Conservation (phyloP, 2,888 invertebrate genomes). For the Sisyra terminalis region DNA sequence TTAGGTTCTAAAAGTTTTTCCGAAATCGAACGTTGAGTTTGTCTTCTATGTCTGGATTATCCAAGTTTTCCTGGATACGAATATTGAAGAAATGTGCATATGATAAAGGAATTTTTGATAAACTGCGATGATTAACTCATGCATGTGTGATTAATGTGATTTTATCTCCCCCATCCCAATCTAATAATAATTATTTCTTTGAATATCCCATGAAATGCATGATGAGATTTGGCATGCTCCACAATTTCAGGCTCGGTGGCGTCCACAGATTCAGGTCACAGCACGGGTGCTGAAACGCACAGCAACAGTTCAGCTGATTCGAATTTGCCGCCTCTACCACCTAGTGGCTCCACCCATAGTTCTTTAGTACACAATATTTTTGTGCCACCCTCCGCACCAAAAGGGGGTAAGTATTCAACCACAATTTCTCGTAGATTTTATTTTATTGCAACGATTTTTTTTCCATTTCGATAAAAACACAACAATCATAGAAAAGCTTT, state of each 20-base stretch:
- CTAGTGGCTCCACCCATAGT: constrained; percentile 20
- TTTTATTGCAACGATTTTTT: too few species aligned
- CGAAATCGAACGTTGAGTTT: too few species aligned
- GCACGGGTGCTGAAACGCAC: constrained; percentile 46
- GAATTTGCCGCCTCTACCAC: constrained; percentile 41
- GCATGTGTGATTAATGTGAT: neutral
- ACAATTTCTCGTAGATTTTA: neutral
- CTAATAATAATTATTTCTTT: too few species aligned
- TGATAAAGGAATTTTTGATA: too few species aligned
- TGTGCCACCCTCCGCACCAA: constrained; percentile 5
- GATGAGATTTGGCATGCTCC: constrained; percentile 4
- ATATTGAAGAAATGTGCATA: too few species aligned
- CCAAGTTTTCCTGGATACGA: too few species aligned
- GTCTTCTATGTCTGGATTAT: too few species aligned
- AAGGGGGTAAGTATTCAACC: constrained; percentile 6
- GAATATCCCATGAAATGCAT: neutral
- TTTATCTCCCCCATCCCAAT: too few species aligned
- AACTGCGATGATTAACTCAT: neutral
- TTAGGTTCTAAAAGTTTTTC: too few species aligned
- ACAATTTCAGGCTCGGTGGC: constrained; percentile 58
- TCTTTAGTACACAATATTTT: neutral
- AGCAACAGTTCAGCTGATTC: constrained; percentile 10
- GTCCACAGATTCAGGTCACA: constrained; percentile 83
- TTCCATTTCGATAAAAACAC: too few species aligned
- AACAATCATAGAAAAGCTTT: neutral